Evolutionary conservation across 2,888 invertebrate genomes (phyloP).

Genomic region (Ormyrus rosae): DNA sequence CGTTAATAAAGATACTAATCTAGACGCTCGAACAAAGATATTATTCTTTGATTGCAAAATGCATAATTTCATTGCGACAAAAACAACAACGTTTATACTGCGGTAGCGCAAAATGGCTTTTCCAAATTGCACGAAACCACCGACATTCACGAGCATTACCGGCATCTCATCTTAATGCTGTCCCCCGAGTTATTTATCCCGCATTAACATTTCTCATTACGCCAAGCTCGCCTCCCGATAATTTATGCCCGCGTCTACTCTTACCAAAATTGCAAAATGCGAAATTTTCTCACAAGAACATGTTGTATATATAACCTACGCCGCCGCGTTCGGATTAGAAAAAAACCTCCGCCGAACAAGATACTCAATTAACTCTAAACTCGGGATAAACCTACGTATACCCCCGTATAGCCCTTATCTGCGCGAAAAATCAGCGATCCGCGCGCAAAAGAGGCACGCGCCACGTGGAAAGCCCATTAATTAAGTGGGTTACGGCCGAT

Average conservation of each 20-base stretch:
- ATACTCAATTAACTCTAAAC: no score
- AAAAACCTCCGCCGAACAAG: no score
- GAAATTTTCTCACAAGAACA: no score
- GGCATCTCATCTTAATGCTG: conserved; percentile 8
- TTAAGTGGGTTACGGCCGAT: conserved; percentile 27
- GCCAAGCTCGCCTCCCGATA: background rate
- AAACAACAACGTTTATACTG: background rate
- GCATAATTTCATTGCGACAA: background rate
- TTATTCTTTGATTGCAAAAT: no score
- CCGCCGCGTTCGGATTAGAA: no score
- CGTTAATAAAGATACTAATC: background rate
- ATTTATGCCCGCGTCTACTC: background rate
- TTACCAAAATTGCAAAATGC: no score
- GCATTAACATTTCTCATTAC: conserved; percentile 5
- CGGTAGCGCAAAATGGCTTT: conserved; percentile 2
- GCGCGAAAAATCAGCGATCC: conserved; percentile 1
- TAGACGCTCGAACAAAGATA: no score
- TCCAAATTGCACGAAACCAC: conserved; percentile 12
- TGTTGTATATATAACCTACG: no score
- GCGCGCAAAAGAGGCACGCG: conserved; percentile 13
- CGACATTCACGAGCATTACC: conserved; percentile 12
- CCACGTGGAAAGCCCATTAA: conserved; percentile 41
- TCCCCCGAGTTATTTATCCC: conserved; percentile 10
- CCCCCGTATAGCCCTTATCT: no score
- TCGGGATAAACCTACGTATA: no score